Conservation (phyloP, 1,140 invertebrate genomes). For the Aphelenchoides besseyi region DNA sequence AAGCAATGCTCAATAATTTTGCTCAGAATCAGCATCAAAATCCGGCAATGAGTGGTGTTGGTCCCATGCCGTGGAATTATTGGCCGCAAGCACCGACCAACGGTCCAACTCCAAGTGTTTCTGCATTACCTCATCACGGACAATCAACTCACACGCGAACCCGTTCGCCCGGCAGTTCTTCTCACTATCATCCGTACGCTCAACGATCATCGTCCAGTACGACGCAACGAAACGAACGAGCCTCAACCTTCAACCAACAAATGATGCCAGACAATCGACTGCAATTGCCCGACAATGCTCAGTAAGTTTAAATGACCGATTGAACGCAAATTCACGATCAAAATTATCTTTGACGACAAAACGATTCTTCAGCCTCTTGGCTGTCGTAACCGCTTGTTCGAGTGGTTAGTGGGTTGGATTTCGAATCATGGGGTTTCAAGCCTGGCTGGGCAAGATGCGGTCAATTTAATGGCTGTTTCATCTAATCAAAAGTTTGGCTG, state of each 20-base stretch:
- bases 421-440: neutral
- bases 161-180: slow-evolving; percentile 40
- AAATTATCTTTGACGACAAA: too few relatives aligned
- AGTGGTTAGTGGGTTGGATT: neutral
- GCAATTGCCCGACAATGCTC: slow-evolving; percentile 1
- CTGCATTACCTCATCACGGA: neutral
- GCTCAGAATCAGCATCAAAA: slow-evolving; percentile 28
- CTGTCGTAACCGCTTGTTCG: neutral
- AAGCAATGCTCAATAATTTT: slow-evolving; percentile 15
- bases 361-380: neutral
- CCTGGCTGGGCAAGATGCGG: neutral
- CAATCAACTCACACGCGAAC: slow-evolving; percentile 32
- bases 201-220: neutral
- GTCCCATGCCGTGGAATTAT: neutral
- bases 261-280: slow-evolving; percentile 14
- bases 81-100: neutral
- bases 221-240: slow-evolving; percentile 18
- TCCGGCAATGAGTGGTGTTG: slow-evolving; percentile 12
- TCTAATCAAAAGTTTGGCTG: neutral
- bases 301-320: neutral
- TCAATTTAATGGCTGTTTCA: neutral
- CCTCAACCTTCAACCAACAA: slow-evolving; percentile 25
- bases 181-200: slow-evolving; percentile 44
- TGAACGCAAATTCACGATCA: slow-evolving; percentile 18
- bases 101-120: slow-evolving; percentile 10